Percentiles rank a stretch among this genome's conserved stretches.
Evolutionary conservation across 1,140 invertebrate genomes (phyloP).

Genomic region (Antheraea mylitta): DNA sequence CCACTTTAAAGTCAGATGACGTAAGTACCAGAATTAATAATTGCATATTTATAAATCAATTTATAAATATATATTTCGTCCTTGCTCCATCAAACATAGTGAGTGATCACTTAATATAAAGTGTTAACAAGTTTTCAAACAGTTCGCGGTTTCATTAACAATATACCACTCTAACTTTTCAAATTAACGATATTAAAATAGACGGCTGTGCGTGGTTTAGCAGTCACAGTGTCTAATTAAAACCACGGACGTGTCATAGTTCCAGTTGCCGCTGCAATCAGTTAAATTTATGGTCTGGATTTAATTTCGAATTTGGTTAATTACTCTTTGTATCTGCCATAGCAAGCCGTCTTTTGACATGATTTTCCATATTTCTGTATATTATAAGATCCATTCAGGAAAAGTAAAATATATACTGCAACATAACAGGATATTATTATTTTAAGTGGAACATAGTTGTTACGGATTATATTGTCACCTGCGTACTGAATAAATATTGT

Average conservation of each 20-base stretch:
- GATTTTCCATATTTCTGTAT: too few relatives aligned
- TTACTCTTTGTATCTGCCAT: not conserved
- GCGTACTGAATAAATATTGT: too few relatives aligned
- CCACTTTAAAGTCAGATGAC: too few relatives aligned
- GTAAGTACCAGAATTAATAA: not conserved
- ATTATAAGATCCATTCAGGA: not conserved
- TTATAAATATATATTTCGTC: not conserved
- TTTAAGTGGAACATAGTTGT: too few relatives aligned
- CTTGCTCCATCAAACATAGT: not conserved
- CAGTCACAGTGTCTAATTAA: not conserved
- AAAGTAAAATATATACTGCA: not conserved
- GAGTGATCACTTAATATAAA: not conserved
- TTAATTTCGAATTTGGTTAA: not conserved
- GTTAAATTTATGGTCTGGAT: not conserved
- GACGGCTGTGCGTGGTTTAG: not conserved
- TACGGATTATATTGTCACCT: too few relatives aligned
- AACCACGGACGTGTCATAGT: not conserved
- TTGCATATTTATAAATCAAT: not conserved
- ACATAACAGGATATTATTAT: too few relatives aligned
- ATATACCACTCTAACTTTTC: slow-evolving; percentile 3
- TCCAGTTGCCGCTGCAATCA: not conserved
- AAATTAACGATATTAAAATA: not conserved
- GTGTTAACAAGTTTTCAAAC: not conserved
- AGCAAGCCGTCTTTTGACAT: not conserved
- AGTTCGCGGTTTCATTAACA: not conserved